Evolutionary conservation across 1,140 invertebrate species (phyloP), one percentile per base, ranked within the genome.

Genomic region (Drosophila lini): DNA sequence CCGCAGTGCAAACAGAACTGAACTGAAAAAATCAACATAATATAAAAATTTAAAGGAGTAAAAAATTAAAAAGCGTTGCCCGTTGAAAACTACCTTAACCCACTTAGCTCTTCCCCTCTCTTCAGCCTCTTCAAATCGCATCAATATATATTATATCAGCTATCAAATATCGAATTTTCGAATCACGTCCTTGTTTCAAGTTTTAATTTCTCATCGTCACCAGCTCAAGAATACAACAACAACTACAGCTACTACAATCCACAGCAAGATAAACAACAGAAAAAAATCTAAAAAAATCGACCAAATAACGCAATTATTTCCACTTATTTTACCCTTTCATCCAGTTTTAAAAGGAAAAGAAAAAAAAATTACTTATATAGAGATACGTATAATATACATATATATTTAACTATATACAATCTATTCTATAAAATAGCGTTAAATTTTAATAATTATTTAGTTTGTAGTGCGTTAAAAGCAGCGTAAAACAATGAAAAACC

Each of bases 391-490:
- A 70, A 70, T 57, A 77, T 77, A 76, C 52, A 88, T 68, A 71
- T 58, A 79, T 79, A 67, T 75, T 68, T 74, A 71, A 80, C 58
- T 80, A 76, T 71, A 80, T 79, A 47, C 65, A 74, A 83, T 53
- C 57, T 78, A 59, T 82, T 71, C 67, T 73, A 85, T 78, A 81
- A 70, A 59, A 79, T 89, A 89, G 84, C 78, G 70, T 89, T 84
- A 89, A 75, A 65, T 83, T 71, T 89, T 75, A 81, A 84, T 71
- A 89, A 88, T 88, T 89, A 89, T 83, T 86, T 89, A 89, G 84
- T 89, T 81, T 75, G 84, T 89, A 89, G 84, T 89, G 84, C 78
- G 82, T 81, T 85, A 67, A 56, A 75, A 77, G 65, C 53, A 75
- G 40, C 41, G 57, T 76, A 69, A 79, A 67, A 22, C 47, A 70